Base-by-base conservation (phyloP, 2,888 invertebrate species). In the Apotomis betuletana region DNA sequence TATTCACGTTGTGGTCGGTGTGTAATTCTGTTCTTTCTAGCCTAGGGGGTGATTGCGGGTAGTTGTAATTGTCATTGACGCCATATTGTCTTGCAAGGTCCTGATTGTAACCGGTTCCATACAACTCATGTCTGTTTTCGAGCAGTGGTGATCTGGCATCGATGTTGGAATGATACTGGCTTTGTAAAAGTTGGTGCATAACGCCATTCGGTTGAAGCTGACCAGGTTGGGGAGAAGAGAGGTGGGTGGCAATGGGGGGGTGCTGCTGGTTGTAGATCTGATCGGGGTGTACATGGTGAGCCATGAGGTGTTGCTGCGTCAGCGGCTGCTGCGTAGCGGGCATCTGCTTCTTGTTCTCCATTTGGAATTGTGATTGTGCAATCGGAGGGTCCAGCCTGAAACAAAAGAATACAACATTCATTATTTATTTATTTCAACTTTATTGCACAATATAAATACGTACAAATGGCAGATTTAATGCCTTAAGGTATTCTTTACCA, bases 341-440 rank as follows among this genome's bases (percentile, higher is more conserved):
- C 49, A 86, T 83, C 74, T 87, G 79, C 81, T 94, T 94, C 87
- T 96, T 96, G 86, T 94, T 94, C 88, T 96, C 96, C 96, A 96
- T 96, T 85, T 94, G 85, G 90, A 93, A 88, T 88, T 91, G 87
- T 74, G 89, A 91, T 85, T 95, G 95, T 77, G 95, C 93, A 84
- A 94, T 94, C 79, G 96, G 95, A 84, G 96, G 95, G 86, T 96
- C 96, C 92, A 96, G 94, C 96, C 96, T 96, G 91, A 63, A 93
- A 92, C 86, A 89, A 90, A 69, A 73, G 27, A 76, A 75, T 80
- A 77, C 75, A 0, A 6, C 51, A 60, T 27, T 27, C 27, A 27
- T 27, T 27, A 27, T 27, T 27, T 27, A 27, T 27, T 27, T 27
- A 27, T 27, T 27, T 27, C 1, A 27, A 2, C 27, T 27, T 27